Evolutionary conservation across 2,113 vertebrate genomes (phyloP).

Genomic region (Dolichallabes microphthalmus): DNA sequence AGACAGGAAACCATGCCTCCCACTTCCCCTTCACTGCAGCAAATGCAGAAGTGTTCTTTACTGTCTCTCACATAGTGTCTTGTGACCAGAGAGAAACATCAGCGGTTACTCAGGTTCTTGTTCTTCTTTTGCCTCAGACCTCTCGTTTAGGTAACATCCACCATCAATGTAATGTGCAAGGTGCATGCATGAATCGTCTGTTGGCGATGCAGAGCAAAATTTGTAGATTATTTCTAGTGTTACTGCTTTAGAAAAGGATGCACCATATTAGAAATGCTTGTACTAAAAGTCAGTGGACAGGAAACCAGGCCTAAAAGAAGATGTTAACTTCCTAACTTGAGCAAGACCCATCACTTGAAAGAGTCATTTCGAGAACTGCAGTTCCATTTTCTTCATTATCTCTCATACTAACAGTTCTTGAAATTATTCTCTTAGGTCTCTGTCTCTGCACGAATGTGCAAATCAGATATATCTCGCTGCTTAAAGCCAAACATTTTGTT

Average conservation of each 20-base stretch:
- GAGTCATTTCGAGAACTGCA: slow-evolving; percentile 26
- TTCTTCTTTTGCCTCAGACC: slow-evolving; percentile 38
- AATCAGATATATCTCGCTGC: background rate
- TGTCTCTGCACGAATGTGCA: background rate
- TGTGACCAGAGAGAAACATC: slow-evolving; percentile 38
- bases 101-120: slow-evolving; percentile 20
- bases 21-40: slow-evolving; percentile 61
- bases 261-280: background rate
- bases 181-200: background rate
- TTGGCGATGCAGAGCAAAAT: background rate
- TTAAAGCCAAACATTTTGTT: slow-evolving; percentile 13
- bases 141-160: background rate
- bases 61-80: slow-evolving; percentile 41
- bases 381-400: slow-evolving; percentile 7
- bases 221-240: background rate
- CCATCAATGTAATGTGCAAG: background rate
- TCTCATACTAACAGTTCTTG: background rate
- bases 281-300: background rate
- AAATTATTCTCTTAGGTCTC: background rate
- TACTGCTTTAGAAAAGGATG: background rate
- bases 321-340: background rate
- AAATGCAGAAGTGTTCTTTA: slow-evolving; percentile 64
- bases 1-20: slow-evolving; percentile 61
- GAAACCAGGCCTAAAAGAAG: background rate
- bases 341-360: background rate